A percentile compares a stretch with the other conserved stretches of the same genome.
These are phyloP conservation scores for Anoplopoma fimbria DNA, from an alignment of 2,113 vertebrate genomes.

Conservation along the genomic window DNA sequence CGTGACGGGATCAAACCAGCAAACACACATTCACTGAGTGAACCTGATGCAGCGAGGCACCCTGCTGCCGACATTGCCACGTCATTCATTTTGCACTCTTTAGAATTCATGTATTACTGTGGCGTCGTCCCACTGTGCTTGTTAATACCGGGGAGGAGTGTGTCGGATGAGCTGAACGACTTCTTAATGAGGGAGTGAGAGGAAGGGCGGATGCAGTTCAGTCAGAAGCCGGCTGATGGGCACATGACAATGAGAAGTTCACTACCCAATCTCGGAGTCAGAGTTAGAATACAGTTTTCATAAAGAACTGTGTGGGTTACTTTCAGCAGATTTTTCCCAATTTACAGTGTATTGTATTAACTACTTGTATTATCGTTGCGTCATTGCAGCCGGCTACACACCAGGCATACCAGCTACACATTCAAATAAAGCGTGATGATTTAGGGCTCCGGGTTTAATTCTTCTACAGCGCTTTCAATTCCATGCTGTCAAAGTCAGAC, in stretches of 20 bases:
- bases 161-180: constrained; percentile 46
- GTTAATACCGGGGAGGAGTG: constrained; percentile 46
- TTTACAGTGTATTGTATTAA: neutral
- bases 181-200: constrained; percentile 48
- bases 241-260: neutral
- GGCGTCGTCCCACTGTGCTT: constrained; percentile 44
- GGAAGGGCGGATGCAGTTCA: neutral
- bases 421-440: neutral
- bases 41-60: constrained; percentile 23
- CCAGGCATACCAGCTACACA: neutral
- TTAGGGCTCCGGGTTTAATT: neutral
- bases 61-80: constrained; percentile 42
- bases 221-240: neutral
- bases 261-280: neutral
- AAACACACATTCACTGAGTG: constrained; percentile 34
- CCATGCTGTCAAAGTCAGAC: neutral
- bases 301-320: neutral
- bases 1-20: neutral
- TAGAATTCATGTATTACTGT: constrained; percentile 36
- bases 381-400: neutral
- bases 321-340: too few species aligned
- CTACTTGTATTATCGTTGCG: neutral
- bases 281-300: neutral
- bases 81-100: constrained; percentile 41
- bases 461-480: neutral